phyloP scores from a whole-genome alignment of 2,888 invertebrate species.

The Drosophila prolongata region DNA sequence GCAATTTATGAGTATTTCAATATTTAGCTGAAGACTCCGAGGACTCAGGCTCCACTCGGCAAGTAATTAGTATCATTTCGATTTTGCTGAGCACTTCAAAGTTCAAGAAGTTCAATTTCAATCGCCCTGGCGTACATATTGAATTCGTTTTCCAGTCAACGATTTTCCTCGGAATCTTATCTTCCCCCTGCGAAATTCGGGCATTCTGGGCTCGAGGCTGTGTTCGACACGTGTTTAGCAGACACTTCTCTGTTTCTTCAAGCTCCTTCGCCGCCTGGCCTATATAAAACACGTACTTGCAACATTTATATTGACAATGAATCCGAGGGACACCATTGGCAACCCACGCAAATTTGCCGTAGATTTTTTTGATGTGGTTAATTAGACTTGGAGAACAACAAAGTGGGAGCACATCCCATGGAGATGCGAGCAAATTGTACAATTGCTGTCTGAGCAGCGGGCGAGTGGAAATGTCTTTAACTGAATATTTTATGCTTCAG shows the following conservation, averaged over 20 bases:
- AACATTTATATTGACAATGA: constrained; percentile 64
- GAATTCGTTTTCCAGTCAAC: constrained; percentile 40
- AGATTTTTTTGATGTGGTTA: constrained; percentile 75
- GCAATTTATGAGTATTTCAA: constrained; percentile 34
- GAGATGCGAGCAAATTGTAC: constrained; percentile 59
- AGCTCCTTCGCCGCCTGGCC: constrained; percentile 12
- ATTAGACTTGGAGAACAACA: constrained; percentile 74
- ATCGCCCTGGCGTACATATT: constrained; percentile 30
- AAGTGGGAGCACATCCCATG: constrained; percentile 38
- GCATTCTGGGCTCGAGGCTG: constrained; percentile 30
- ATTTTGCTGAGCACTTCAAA: constrained; percentile 32
- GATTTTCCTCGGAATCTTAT: constrained; percentile 17
- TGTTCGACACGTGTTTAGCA: constrained; percentile 63
- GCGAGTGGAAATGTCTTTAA: constrained; percentile 53
- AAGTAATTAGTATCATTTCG: constrained; percentile 37
- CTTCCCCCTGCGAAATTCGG: constrained; percentile 6
- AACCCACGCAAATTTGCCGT: constrained; percentile 70
- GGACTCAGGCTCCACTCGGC: constrained; percentile 16
- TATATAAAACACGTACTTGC: constrained; percentile 72
- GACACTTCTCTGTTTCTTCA: constrained; percentile 57
- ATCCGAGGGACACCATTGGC: constrained; percentile 18
- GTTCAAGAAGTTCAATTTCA: constrained; percentile 39
- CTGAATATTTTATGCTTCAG: constrained; percentile 71
- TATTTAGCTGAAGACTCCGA: constrained; percentile 18
- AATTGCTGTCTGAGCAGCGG: constrained; percentile 23